Evolutionary conservation across 1,140 invertebrate species (phyloP), one percentile per base, ranked within the genome.

Genomic region (Pachypeltis micranthus): DNA sequence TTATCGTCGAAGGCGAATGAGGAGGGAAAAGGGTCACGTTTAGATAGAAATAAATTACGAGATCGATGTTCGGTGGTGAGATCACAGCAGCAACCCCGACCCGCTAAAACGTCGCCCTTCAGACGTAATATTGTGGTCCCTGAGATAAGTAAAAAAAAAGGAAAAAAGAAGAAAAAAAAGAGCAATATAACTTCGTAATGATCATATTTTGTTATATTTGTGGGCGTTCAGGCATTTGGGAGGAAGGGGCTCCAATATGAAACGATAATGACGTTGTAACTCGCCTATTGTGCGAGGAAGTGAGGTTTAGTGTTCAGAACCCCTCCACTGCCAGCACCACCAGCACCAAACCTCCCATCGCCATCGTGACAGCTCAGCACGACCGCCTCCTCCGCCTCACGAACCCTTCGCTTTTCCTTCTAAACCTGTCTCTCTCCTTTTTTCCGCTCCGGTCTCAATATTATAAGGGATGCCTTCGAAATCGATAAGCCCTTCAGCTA

Each of bases 181-280:
- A 51, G 47, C 47, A 51, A 51, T 51, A 51, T 51, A 51, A 51
- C 7, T 51, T 21, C 47, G 47, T 51, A 51, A 51, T 51, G 47
- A 51, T 51, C 47, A 51, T 51, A 51, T 51, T 51, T 21, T 51
- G 47, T 51, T 51, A 51, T 51, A 51, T 51, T 51, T 51, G 47
- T 51, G 47, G 19, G 47, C 47, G 7, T 51, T 7, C 47, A 21
- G 21, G 47, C 47, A 21, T 3, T 51, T 10, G 4, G 23, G 47
- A 4, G 7, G 47, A 51, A 51, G 31, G 23, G 47, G 7, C 7
- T 21, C 47, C 47, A 51, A 51, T 51, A 51, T 51, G 47, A 51
- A 51, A 51, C 47, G 47, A 51, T 51, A 51, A 51, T 51, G 47
- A 51, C 47, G 47, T 21, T 51, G 47, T 51, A 10, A 51, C 47